Percentiles rank a stretch among this genome's conserved stretches.
phyloP scores from a whole-genome alignment of 2,797 vertebrate species.

The Darevskia mixta region DNA sequence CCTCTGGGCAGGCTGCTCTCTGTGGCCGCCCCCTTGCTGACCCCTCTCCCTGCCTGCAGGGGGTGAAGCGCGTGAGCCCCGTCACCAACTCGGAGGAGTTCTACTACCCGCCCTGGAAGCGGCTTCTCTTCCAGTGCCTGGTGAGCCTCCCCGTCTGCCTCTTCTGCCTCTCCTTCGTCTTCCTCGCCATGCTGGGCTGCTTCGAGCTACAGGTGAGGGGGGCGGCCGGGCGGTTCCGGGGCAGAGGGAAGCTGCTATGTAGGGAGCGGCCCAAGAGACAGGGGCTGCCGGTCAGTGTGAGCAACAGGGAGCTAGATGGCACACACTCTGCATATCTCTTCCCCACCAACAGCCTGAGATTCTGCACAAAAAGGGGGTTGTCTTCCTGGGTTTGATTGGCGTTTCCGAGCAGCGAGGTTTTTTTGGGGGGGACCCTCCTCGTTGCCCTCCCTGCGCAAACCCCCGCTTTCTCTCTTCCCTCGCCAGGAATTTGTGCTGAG shows the following conservation, averaged over 20 bases:
- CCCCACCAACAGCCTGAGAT: too few species aligned
- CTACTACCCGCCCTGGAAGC: slow-evolving; percentile 95
- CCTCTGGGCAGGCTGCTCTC: neutral
- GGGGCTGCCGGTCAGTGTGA: too few species aligned
- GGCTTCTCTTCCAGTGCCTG: slow-evolving; percentile 91
- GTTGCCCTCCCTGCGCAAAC: too few species aligned
- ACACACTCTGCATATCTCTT: too few species aligned
- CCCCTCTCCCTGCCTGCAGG: slow-evolving; percentile 72
- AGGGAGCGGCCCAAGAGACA: too few species aligned
- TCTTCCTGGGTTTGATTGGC: too few species aligned
- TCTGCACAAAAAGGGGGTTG: too few species aligned
- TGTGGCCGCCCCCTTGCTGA: fast-evolving
- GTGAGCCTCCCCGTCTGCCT: slow-evolving; percentile 95
- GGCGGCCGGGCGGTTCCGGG: fast-evolving
- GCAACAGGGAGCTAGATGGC: too few species aligned
- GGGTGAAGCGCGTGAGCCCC: slow-evolving; percentile 91
- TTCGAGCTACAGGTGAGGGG: slow-evolving; percentile 93
- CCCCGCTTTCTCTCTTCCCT: neutral
- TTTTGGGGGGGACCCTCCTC: too few species aligned
- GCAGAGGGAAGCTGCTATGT: neutral
- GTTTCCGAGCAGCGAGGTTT: too few species aligned
- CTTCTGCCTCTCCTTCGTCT: slow-evolving; percentile 91
- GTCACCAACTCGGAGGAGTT: slow-evolving; percentile 94
- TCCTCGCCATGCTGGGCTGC: slow-evolving; percentile 96
- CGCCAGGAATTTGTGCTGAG: slow-evolving; percentile 93